Base-by-base conservation (phyloP, 2,797 vertebrate genomes). In the Alcedo atthis region DNA sequence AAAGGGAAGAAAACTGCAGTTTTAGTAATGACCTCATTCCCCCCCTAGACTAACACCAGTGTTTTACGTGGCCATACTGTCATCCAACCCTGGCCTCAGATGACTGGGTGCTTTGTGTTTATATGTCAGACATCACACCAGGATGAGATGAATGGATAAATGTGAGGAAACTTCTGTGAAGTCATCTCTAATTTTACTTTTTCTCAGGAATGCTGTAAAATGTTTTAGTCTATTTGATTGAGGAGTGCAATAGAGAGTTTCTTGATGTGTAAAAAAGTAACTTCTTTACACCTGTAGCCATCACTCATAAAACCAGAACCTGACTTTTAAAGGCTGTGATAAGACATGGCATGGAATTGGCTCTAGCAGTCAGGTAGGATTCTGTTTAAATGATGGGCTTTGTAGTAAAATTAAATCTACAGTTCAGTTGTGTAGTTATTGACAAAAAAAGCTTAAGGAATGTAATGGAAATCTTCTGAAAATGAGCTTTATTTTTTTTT, bases 21-120 rank as follows among this genome's bases (percentile, higher is more conserved):
- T 89, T 37, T 49, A 64, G 26, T 17, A 12, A 33, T 15, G 22
- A 18, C 24, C 12, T 25, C 0, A 0, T 35, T 37, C 3, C 9
- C 30, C 49, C 16, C 5, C 22, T 24, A 24, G 54, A 45, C 24
- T n/a, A 28, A 24, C 4, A 4, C 10, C 37, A 16, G 6, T 28
- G 32, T 37, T 88, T 51, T 19, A 33, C 54, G 37, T 42, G 33
- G 4, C 28, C 81, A 15, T 19, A 32, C 22, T 14, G 5, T 49
- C 68, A 24, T 51, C 63, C 32, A 42, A 20, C 66, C 35, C 30
- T 64, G 53, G 68, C 26, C 20, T 85, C 26, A 0, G 18, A 7
- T 64, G 30, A 5, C 57, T 66, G 55, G 37, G 35, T 0, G 0
- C 17, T 87, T 85, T 70, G 45, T 77, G 53, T 25, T 26, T 54